A percentile compares a stretch with the other conserved stretches of the same genome.
Conservation (phyloP, 2,113 vertebrate species). For the Stegastes partitus region DNA sequence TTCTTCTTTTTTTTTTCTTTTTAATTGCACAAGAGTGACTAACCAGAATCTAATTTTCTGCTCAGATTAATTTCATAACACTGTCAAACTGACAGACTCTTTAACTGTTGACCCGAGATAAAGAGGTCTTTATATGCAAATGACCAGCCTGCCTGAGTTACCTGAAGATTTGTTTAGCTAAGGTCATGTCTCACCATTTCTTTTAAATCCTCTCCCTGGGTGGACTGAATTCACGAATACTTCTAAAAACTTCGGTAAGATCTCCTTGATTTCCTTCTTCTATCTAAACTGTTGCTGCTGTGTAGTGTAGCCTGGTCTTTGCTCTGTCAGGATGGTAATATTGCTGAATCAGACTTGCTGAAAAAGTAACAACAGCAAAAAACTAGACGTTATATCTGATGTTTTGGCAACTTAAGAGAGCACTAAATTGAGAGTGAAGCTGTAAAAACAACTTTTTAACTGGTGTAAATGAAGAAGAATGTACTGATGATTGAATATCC, state of each 20-base stretch:
- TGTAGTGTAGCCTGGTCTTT: not conserved
- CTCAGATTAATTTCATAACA: not conserved
- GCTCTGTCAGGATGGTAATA: no score
- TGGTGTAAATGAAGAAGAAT: no score
- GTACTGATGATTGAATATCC: no score
- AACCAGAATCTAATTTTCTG: no score
- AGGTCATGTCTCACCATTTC: not conserved
- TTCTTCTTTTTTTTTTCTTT: no score
- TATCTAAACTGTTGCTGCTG: not conserved
- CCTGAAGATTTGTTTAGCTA: not conserved
- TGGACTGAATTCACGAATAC: not conserved
- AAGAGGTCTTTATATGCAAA: constrained; percentile 51
- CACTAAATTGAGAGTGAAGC: no score
- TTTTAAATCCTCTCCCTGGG: not conserved
- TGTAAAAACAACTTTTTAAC: no score
- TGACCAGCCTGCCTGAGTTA: not conserved
- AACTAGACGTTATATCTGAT: no score
- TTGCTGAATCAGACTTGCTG: no score
- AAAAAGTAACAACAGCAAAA: no score
- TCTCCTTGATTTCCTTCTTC: not conserved
- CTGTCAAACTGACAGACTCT: not conserved
- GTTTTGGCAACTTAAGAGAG: no score
- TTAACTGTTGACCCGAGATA: constrained; percentile 14
- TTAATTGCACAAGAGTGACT: no score
- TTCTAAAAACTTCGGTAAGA: constrained; percentile 15